Conservation (phyloP, 2,113 vertebrate genomes). For the Guaruba guarouba region DNA sequence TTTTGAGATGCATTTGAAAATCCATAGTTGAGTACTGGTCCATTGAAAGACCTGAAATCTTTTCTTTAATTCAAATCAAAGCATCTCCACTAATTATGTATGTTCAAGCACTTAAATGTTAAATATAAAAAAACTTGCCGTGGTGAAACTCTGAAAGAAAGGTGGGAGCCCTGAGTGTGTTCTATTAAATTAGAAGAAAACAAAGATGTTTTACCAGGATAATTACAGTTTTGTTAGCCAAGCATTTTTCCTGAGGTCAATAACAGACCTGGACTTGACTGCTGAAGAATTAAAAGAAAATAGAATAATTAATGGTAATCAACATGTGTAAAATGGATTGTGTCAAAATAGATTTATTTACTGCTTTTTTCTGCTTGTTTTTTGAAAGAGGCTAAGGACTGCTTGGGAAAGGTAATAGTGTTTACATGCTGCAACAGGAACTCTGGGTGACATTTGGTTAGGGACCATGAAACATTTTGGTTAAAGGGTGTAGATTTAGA, state of each 20-base stretch:
- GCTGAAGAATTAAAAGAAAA: background rate
- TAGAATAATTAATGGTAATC: background rate
- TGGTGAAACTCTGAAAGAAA: background rate
- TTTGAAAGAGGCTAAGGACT: background rate
- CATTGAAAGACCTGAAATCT: background rate
- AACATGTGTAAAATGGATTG: background rate
- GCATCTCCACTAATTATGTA: background rate
- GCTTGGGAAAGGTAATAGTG: background rate
- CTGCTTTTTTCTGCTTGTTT: background rate
- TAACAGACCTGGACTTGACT: background rate
- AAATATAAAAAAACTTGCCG: background rate
- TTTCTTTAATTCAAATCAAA: background rate
- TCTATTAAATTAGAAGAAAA: background rate
- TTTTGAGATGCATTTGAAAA: background rate
- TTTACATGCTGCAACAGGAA: background rate
- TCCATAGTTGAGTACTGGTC: background rate
- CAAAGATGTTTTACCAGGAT: background rate
- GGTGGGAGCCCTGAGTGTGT: background rate
- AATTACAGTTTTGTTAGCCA: background rate
- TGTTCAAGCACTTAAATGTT: background rate
- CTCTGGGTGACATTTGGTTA: rapidly evolving
- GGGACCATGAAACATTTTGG: background rate
- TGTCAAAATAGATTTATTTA: background rate
- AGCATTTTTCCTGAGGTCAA: background rate
- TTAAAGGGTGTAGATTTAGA: background rate